Evolutionary conservation across 2,888 invertebrate genomes (phyloP), one percentile per base, ranked within the genome.

Genomic region (Pterobdella sp.): DNA sequence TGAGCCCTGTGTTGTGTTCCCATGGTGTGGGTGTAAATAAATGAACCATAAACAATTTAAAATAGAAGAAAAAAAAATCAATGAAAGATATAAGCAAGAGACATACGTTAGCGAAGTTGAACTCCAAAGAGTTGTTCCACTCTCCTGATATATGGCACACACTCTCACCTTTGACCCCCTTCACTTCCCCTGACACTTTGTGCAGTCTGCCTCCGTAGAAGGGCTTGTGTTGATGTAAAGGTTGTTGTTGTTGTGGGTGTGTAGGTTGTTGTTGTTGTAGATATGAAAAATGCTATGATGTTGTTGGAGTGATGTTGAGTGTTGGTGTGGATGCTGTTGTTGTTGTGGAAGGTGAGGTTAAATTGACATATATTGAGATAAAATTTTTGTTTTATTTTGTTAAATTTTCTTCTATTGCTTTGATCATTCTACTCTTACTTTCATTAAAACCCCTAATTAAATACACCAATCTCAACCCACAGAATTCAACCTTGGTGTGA

Each of bases 151-250:
- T 81, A 76, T 82, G 81, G 75, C 84, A 84, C 1, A 82, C 74
- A 37, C 81, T 78, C 56, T 80, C 80, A 29, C 83, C 81, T 26
- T 79, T 77, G 31, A 78, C 78, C 76, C 84, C 81, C 77, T 83
- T 84, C 3, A 85, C 82, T 78, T 86, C 86, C 1, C 84, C 85
- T 35, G 84, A 81, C 10, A 86, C 82, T 64, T 83, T 81, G 77
- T 86, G 85, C 29, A 85, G 79, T 76, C 84, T 85, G n/a, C 85
- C 86, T 70, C 85, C 86, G 79, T 86, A 86, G 78, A 86, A 86
- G 37, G 86, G 85, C 85, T 86, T 78, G 26, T 80, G 79, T 60
- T 29, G 29, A 63, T 63, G n/a, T 63, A 10, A 63, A 26, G 14
- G 35, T 34, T 18, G 14, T 18, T 32, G 32, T 32, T 29, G 14